Conservation (phyloP, 2,888 invertebrate species). For the Arge pagana region DNA sequence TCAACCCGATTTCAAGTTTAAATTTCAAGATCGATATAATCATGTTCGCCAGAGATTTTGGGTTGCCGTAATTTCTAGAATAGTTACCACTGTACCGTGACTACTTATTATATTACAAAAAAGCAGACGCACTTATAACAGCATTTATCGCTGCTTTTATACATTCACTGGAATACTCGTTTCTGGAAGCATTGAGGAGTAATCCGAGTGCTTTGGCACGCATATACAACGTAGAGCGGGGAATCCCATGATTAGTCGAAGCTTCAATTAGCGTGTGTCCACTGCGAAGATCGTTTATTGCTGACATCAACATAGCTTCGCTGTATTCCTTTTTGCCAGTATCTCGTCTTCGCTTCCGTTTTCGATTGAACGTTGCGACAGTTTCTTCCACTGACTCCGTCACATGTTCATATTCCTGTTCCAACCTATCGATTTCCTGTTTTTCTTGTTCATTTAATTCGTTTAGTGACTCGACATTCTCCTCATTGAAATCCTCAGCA, state of each 20-base stretch:
- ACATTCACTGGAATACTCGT: constrained; percentile 55
- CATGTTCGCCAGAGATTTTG: no score
- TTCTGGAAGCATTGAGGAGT: constrained; percentile 51
- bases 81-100: background rate
- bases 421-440: constrained; percentile 28
- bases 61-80: no score
- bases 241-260: constrained; percentile 53
- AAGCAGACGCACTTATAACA: constrained; percentile 47
- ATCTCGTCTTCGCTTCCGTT: constrained; percentile 44
- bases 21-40: no score
- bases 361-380: constrained; percentile 29
- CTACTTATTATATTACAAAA: background rate
- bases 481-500: constrained; percentile 35
- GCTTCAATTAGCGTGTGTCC: constrained; percentile 56
- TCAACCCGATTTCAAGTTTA: no score
- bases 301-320: constrained; percentile 52
- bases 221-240: constrained; percentile 58
- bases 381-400: background rate
- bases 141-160: constrained; percentile 56
- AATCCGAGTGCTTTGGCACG: constrained; percentile 54
- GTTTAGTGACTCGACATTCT: constrained; percentile 28
- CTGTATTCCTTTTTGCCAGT: constrained; percentile 48
- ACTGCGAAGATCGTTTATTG: constrained; percentile 52
- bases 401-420: constrained; percentile 31
- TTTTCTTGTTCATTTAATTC: constrained; percentile 36